These are phyloP conservation scores for Tubulanus polymorphus DNA, from an alignment of 2,888 invertebrate species.

Conservation along the genomic window DNA sequence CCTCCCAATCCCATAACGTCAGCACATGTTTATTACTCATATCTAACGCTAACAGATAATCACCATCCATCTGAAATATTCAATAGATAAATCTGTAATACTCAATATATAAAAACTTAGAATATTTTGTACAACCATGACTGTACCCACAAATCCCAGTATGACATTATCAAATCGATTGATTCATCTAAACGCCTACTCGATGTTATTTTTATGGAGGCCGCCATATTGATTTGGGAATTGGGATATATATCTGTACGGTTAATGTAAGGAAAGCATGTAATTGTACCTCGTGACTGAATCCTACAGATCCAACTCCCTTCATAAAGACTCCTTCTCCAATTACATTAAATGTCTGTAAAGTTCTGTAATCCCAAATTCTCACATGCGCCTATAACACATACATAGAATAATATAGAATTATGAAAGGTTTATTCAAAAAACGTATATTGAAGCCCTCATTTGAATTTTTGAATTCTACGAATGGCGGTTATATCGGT, in stretches of 20 bases:
- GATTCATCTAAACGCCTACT: no score
- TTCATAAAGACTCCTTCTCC: conserved; percentile 86
- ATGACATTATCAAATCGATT: no score
- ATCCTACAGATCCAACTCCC: conserved; percentile 82
- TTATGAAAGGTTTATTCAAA: neutral
- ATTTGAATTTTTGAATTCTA: neutral
- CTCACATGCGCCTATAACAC: conserved; percentile 68
- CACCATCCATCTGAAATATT: conserved; percentile 79
- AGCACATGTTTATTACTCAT: conserved; percentile 83
- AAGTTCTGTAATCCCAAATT: conserved; percentile 86
- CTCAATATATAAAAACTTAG: no score
- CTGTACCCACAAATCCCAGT: no score
- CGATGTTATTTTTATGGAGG: no score
- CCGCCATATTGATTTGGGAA: no score
- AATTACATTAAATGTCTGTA: conserved; percentile 83
- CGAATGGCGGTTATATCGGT: neutral
- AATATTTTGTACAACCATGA: no score
- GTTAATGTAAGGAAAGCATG: no score
- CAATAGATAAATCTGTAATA: no score
- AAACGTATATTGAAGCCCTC: neutral
- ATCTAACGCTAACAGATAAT: conserved; percentile 84
- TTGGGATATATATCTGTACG: no score
- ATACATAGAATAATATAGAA: conserved; percentile 4
- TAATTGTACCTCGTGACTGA: no score
- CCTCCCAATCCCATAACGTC: conserved; percentile 94